Evolutionary conservation across 2,888 invertebrate species (phyloP).

Genomic region (Ashinkailepas kermadecensis): DNA sequence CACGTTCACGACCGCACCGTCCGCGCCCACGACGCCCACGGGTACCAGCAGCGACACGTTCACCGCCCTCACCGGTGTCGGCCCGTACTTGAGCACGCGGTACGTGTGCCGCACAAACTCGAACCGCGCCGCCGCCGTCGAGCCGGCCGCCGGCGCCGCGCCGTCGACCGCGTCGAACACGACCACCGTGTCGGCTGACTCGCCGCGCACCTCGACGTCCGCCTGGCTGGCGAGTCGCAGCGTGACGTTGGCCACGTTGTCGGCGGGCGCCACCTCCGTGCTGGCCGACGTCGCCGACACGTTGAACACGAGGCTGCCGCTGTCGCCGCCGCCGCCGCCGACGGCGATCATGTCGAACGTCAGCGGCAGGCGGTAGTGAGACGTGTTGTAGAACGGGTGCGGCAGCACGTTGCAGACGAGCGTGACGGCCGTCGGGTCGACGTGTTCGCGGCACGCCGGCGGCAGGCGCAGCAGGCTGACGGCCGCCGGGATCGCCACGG

Average conservation of each 20-base stretch:
- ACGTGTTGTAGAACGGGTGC: constrained; percentile 12
- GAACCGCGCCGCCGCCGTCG: background rate
- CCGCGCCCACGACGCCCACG: background rate
- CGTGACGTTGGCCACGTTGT: background rate
- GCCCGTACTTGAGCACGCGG: background rate
- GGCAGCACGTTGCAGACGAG: background rate
- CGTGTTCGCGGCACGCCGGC: constrained; percentile 24
- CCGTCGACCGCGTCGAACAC: background rate
- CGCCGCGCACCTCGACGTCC: background rate
- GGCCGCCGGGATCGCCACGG: constrained; percentile 33
- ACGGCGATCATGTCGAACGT: background rate
- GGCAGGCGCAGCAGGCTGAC: constrained; percentile 29
- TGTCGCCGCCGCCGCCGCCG: background rate
- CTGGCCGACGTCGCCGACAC: background rate
- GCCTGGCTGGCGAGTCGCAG: background rate
- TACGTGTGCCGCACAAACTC: background rate
- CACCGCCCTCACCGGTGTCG: background rate
- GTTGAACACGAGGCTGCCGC: background rate
- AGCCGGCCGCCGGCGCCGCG: background rate
- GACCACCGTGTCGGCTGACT: background rate
- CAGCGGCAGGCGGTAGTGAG: background rate
- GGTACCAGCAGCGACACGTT: constrained; percentile 12
- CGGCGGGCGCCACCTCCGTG: background rate
- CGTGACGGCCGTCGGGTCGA: too few species aligned
- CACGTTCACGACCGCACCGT: background rate